These are phyloP conservation scores for Eidolon dupreanum DNA, from an alignment of 2,797 vertebrate genomes.

Conservation along the genomic window DNA sequence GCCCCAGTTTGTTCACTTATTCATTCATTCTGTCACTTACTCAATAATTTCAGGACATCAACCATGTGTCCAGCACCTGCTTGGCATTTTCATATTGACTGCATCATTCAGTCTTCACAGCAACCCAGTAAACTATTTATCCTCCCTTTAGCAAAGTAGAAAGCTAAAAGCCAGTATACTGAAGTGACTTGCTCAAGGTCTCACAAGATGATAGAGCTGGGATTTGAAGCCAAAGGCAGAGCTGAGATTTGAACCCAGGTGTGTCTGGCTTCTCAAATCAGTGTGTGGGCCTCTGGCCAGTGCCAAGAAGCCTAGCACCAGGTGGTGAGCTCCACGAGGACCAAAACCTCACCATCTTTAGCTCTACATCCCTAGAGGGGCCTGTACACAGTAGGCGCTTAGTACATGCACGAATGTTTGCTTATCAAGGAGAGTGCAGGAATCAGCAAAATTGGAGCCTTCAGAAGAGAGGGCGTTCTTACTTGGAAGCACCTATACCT, in stretches of 20 bases:
- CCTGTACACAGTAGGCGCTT: background rate
- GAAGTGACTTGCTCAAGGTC: background rate
- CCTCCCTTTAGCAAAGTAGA: background rate
- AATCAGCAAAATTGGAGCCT: too few species aligned
- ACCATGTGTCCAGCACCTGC: background rate
- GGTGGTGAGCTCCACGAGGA: background rate
- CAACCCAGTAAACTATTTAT: background rate
- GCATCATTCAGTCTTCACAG: background rate
- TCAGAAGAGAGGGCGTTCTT: background rate
- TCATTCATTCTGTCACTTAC: background rate
- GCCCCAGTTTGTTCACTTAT: background rate
- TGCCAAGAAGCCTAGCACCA: background rate
- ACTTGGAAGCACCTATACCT: background rate
- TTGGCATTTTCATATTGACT: background rate
- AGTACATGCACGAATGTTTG: background rate
- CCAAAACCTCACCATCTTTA: background rate
- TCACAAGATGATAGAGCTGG: background rate
- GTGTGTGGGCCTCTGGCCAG: background rate
- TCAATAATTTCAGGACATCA: background rate
- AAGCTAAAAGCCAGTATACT: background rate
- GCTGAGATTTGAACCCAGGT: background rate
- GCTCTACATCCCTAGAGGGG: background rate
- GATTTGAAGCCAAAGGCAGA: background rate
- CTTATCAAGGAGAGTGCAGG: background rate
- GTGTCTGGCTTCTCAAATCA: background rate